Conservation (phyloP, 2,113 vertebrate species). For the Tetraodon nigroviridis region DNA sequence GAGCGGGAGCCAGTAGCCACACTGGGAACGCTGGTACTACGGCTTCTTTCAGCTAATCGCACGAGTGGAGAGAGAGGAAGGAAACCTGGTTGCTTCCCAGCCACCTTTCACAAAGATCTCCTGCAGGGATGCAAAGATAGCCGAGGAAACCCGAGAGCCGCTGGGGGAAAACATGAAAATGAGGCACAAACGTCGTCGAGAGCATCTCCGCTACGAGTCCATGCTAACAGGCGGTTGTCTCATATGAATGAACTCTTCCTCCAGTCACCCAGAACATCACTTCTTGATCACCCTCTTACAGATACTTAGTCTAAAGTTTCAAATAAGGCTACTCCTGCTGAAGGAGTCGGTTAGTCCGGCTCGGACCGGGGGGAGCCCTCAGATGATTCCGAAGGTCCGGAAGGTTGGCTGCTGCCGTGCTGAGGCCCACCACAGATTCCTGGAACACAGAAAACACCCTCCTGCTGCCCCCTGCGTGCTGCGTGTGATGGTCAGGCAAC, state of each 20-base stretch:
- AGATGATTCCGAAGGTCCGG: constrained; percentile 22
- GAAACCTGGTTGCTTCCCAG: constrained; percentile 26
- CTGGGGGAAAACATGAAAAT: too few species aligned
- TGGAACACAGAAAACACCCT: constrained; percentile 20
- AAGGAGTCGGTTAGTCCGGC: too few species aligned
- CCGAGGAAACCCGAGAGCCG: constrained; percentile 9
- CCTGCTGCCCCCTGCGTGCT: constrained; percentile 30
- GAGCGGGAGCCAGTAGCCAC: constrained; percentile 33
- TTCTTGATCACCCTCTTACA: too few species aligned
- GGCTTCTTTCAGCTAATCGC: constrained; percentile 38
- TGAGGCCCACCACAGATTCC: background rate
- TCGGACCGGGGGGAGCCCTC: background rate
- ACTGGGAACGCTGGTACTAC: constrained; percentile 25
- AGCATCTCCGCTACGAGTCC: too few species aligned
- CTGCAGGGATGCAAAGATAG: constrained; percentile 25
- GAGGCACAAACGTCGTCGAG: too few species aligned
- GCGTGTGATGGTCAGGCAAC: constrained; percentile 40
- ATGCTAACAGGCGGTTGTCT: too few species aligned
- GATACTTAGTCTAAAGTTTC: too few species aligned
- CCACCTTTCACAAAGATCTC: constrained; percentile 35
- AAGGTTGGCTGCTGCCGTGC: constrained; percentile 6
- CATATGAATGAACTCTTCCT: too few species aligned
- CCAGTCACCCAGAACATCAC: too few species aligned
- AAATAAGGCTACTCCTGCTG: too few species aligned
- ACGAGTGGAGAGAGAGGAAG: constrained; percentile 28